phyloP scores from a whole-genome alignment of 2,113 vertebrate genomes.

The Patagioenas fasciata region DNA sequence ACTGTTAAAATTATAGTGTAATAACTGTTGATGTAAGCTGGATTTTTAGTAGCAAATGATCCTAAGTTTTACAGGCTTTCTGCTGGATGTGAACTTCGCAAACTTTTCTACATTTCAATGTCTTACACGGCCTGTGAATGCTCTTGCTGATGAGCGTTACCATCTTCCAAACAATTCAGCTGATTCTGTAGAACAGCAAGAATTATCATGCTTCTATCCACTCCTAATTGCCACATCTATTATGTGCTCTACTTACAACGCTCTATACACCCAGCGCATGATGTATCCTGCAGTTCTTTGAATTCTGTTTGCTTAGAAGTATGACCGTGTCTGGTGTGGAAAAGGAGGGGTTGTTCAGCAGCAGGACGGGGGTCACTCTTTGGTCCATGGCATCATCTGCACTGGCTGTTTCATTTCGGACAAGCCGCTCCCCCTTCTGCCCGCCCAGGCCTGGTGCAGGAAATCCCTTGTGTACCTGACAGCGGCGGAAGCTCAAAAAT shows the following conservation, averaged over 20 bases:
- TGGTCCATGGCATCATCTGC: neutral
- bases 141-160: neutral
- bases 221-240: neutral
- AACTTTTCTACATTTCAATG: neutral
- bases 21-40: neutral
- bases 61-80: neutral
- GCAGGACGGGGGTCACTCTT: neutral
- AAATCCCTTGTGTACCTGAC: neutral
- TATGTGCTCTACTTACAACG: neutral
- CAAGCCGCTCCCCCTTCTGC: neutral
- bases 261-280: neutral
- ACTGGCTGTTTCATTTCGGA: neutral
- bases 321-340: neutral
- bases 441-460: neutral
- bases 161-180: constrained; percentile 26
- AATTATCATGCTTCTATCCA: neutral
- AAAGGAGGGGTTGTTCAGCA: neutral
- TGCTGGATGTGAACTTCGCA: neutral
- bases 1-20: neutral
- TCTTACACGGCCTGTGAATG: neutral
- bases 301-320: neutral
- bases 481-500: neutral
- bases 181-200: neutral
- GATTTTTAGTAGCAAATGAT: neutral
- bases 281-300: neutral